These are phyloP conservation scores for Catharus ustulatus DNA, from an alignment of 2,797 vertebrate genomes.

Conservation along the genomic window DNA sequence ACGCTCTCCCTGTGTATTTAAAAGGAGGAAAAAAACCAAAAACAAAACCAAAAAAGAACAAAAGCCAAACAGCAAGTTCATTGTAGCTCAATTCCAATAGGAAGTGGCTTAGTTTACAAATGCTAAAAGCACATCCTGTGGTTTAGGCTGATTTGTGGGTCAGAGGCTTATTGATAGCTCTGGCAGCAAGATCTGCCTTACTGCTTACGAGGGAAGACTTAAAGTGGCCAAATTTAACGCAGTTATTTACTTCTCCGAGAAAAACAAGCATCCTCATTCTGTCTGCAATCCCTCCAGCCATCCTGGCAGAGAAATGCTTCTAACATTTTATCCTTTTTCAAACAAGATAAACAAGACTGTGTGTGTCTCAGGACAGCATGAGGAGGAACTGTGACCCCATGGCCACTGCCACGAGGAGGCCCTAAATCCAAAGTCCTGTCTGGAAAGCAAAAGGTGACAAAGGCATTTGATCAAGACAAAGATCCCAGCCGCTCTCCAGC, in stretches of 20 bases:
- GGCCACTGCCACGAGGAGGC: neutral
- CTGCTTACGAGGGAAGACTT: neutral
- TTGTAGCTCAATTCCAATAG: neutral
- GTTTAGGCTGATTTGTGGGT: neutral
- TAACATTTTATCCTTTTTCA: neutral
- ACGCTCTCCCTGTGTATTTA: neutral
- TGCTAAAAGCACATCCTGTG: neutral
- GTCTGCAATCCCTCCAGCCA: neutral
- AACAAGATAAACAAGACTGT: neutral
- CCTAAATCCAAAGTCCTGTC: neutral
- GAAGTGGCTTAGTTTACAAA: constrained; percentile 4
- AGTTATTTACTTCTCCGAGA: neutral
- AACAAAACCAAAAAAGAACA: too few species aligned
- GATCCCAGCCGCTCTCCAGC: neutral
- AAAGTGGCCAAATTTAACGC: neutral
- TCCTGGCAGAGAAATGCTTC: fast-evolving
- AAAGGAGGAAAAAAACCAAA: neutral
- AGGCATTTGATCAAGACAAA: neutral
- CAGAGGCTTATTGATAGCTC: neutral
- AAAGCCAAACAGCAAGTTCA: neutral
- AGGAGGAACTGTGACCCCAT: neutral
- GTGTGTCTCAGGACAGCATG: fast-evolving
- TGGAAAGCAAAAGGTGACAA: neutral
- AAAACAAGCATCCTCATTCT: neutral
- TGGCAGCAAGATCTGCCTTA: neutral